Evolutionary conservation across 2,888 invertebrate species (phyloP).

Genomic region (Pheosia gnoma): DNA sequence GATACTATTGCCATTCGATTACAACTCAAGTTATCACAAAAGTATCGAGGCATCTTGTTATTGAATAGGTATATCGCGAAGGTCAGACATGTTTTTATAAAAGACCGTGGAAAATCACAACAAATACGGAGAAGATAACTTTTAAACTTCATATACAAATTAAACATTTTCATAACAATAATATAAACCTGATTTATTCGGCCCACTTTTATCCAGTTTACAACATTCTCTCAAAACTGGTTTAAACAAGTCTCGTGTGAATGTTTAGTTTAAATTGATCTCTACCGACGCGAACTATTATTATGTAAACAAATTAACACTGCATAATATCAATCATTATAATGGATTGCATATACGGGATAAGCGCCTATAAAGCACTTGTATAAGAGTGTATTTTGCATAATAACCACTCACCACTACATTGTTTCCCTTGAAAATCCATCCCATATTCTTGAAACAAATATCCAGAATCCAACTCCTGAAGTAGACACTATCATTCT

Average conservation of each 20-base stretch:
- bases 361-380: not conserved
- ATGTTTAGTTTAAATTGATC: not conserved
- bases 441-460: constrained; percentile 84
- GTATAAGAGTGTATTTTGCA: not conserved
- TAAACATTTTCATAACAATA: not conserved
- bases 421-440: constrained; percentile 63
- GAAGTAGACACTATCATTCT: constrained; percentile 59
- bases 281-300: not conserved
- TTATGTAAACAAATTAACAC: not conserved
- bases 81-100: no score
- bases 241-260: not conserved
- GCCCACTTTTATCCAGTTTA: not conserved
- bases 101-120: no score
- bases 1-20: no score
- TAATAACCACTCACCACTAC: constrained; percentile 55
- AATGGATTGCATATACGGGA: no score
- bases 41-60: no score
- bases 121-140: not conserved
- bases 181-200: not conserved
- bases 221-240: not conserved
- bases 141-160: not conserved
- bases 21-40: no score
- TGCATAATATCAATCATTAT: no score
- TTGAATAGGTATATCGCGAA: no score
- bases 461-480: constrained; percentile 85